Conservation (phyloP, 2,113 vertebrate species). For the Vireo altiloquus region DNA sequence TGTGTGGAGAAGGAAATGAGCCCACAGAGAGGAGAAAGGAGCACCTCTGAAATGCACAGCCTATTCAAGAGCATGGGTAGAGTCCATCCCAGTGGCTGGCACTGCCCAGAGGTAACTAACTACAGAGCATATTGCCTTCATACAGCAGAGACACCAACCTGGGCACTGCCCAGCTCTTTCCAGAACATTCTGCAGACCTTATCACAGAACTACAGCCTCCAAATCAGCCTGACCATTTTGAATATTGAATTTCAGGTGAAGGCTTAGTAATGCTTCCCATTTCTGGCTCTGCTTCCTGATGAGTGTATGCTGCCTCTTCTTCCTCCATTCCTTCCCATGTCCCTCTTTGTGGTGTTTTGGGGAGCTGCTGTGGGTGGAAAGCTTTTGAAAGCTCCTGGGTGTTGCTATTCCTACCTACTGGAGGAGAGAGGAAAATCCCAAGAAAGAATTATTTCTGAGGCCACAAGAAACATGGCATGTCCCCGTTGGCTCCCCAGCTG, state of each 20-base stretch:
- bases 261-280: not conserved
- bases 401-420: not conserved
- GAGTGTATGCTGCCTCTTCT: not conserved
- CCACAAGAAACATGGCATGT: not conserved
- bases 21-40: not conserved
- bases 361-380: not conserved
- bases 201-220: not conserved
- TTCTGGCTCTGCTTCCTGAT: not conserved
- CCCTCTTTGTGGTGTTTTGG: fast-evolving
- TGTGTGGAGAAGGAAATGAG: not conserved
- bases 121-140: not conserved
- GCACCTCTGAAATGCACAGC: not conserved
- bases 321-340: not conserved
- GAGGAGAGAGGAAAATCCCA: not conserved
- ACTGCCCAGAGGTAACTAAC: not conserved
- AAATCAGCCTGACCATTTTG: not conserved
- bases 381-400: not conserved
- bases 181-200: not conserved
- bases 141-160: not conserved
- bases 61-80: fast-evolving
- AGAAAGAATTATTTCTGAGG: not conserved
- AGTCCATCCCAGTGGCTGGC: not conserved
- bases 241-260: not conserved
- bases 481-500: not conserved
- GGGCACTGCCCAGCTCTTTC: not conserved